Evolutionary conservation across 2,888 invertebrate genomes (phyloP), one percentile per base, ranked within the genome.

Genomic region (Chrysolina americana): DNA sequence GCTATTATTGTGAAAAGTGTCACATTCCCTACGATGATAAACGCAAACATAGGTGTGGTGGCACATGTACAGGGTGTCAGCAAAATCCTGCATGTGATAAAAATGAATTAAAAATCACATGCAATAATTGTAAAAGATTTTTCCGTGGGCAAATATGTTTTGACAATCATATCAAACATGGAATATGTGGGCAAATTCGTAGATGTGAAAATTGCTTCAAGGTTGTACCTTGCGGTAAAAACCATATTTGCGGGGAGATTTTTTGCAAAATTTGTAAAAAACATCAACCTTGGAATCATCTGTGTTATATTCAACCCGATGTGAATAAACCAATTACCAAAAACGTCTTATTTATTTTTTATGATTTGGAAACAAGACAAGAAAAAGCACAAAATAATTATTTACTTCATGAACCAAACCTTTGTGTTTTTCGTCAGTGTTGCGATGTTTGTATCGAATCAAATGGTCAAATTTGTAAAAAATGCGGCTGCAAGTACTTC

Each of bases 1-100:
- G 4, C 9, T 77, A 76, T 71, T 79, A 50, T 59, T 78, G 77
- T 56, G 70, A 74, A 68, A 11, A 41, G 10, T 79, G 78, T 65
- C 65, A 75, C 62, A 23, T 50, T 19, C 74, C 77, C 15, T 77
- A 72, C 53, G n/a, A 75, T 11, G 17, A 65, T 23, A 77, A 75
- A 68, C 41, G 48, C 11, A 21, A 41, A 1, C 77, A 75, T 56
- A 17, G 41, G 17, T 77, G 77, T 59, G 41, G 17, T 0, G 64
- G 41, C 1, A 71, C 64, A 73, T 47, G 36, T 59, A 3, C 47
- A 71, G 28, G 5, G 10, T 50, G 50, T 19, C 50, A 23, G 23
- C 23, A 56, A n/a, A 21, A 13, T 10, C 21, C 56, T 15, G 6
- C 13, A 28, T 41, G 70, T 70, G 44, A 4, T 17, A 63, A 48